phyloP scores from a whole-genome alignment of 1,140 invertebrate genomes.

The Dendroctonus valens region DNA sequence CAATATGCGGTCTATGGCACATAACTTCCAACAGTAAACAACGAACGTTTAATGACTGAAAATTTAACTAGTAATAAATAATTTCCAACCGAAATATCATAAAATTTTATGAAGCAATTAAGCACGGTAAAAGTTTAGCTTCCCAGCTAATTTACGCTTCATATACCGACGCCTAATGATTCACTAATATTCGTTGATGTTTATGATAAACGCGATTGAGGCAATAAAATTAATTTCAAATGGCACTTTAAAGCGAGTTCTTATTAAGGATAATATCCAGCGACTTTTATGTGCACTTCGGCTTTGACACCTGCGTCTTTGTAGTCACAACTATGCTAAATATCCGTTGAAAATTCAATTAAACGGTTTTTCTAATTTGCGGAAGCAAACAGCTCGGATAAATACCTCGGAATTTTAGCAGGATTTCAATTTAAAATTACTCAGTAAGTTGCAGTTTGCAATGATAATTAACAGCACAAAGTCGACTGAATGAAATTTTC shows the following conservation, averaged over 20 bases:
- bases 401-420: no score
- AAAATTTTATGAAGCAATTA: slow-evolving; percentile 9
- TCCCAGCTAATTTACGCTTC: slow-evolving; percentile 7
- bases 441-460: no score
- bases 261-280: background rate
- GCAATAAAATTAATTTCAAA: slow-evolving; percentile 6
- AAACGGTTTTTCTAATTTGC: no score
- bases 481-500: no score
- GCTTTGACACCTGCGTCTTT: no score
- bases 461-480: no score
- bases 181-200: slow-evolving; percentile 4
- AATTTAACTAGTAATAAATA: slow-evolving; percentile 10
- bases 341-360: no score
- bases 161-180: slow-evolving; percentile 3
- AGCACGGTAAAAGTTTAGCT: background rate
- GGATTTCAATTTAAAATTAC: no score
- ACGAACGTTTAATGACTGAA: slow-evolving; percentile 2
- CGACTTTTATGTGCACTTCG: background rate
- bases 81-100: slow-evolving; percentile 2
- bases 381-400: no score
- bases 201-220: background rate
- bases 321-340: no score
- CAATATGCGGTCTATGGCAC: background rate
- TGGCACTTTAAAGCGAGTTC: background rate
- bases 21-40: background rate